These are phyloP conservation scores for Syngnathus scovelli DNA, from an alignment of 2,113 vertebrate species.

Conservation along the genomic window DNA sequence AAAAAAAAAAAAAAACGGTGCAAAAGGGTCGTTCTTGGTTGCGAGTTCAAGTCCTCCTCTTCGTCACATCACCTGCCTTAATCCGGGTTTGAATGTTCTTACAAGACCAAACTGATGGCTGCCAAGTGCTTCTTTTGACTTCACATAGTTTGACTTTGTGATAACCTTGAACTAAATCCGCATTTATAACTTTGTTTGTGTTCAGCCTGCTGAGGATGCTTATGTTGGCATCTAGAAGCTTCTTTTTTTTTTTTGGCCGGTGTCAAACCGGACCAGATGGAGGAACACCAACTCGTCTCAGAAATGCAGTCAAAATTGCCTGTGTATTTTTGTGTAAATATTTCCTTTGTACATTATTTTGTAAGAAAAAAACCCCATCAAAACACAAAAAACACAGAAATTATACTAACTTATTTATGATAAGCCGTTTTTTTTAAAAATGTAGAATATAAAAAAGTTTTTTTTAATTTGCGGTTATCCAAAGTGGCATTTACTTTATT, in stretches of 20 bases:
- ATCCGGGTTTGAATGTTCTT: constrained; percentile 48
- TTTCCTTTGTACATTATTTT: constrained; percentile 97
- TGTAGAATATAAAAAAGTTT: constrained; percentile 80
- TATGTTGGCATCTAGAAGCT: constrained; percentile 48
- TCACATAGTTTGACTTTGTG: constrained; percentile 65
- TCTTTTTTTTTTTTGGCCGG: constrained; percentile 35
- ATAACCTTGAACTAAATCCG: constrained; percentile 45
- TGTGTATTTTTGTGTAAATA: constrained; percentile 85
- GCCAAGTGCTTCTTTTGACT: constrained; percentile 66
- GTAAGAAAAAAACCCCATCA: constrained; percentile 65
- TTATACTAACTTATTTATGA: constrained; percentile 99
- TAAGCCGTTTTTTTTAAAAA: constrained; percentile 73
- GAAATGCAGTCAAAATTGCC: constrained; percentile 69
- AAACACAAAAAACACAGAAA: constrained; percentile 83
- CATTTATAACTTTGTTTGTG: constrained; percentile 33
- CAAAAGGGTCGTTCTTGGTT: constrained; percentile 16
- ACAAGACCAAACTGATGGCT: constrained; percentile 65
- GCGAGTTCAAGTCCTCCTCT: constrained; percentile 52
- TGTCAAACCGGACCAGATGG: constrained; percentile 52
- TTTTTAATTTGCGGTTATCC: constrained; percentile 82
- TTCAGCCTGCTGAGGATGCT: constrained; percentile 63
- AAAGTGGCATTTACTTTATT: constrained; percentile 93
- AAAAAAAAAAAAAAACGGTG: constrained; percentile 60
- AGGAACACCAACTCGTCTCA: constrained; percentile 44
- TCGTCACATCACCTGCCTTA: constrained; percentile 30